Conservation (phyloP, 2,888 invertebrate species). For the Calameuta idolon region DNA sequence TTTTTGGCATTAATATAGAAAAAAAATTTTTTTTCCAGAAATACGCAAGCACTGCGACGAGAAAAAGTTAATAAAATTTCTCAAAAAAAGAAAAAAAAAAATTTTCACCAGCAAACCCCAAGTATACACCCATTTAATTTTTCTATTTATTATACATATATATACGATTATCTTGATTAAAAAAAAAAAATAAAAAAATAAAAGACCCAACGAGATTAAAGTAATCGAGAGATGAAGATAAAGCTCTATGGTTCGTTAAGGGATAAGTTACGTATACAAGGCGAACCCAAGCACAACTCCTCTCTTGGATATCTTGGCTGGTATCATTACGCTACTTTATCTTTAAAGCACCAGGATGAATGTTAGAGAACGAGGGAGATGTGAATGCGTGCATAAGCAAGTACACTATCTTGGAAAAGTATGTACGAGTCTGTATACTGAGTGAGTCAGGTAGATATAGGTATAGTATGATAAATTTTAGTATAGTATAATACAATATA, state of each 20-base stretch:
- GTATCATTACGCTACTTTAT: background rate
- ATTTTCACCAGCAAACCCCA: background rate
- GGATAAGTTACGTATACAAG: conserved; percentile 10
- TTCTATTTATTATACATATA: background rate
- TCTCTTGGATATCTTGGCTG: background rate
- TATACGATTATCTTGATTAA: background rate
- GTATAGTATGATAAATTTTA: background rate
- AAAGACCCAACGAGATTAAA: conserved; percentile 33
- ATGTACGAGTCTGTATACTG: background rate
- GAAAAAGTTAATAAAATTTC: too few relatives aligned
- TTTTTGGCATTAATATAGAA: too few relatives aligned
- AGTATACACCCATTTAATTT: background rate
- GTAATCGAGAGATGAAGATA: conserved; percentile 47
- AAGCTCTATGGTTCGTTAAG: conserved; percentile 32
- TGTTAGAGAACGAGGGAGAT: background rate
- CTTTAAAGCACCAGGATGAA: background rate
- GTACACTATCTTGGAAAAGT: background rate
- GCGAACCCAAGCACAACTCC: background rate
- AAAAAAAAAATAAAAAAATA: background rate
- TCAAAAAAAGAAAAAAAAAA: too few relatives aligned
- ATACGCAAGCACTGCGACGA: too few relatives aligned
- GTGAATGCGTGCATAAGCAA: conserved; percentile 10
- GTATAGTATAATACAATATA: background rate
- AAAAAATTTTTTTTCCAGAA: too few relatives aligned
- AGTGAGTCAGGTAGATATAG: conserved; percentile 6